These are phyloP conservation scores for Scelioninae gen. 1 DNA, from an alignment of 2,888 invertebrate species.

Conservation along the genomic window DNA sequence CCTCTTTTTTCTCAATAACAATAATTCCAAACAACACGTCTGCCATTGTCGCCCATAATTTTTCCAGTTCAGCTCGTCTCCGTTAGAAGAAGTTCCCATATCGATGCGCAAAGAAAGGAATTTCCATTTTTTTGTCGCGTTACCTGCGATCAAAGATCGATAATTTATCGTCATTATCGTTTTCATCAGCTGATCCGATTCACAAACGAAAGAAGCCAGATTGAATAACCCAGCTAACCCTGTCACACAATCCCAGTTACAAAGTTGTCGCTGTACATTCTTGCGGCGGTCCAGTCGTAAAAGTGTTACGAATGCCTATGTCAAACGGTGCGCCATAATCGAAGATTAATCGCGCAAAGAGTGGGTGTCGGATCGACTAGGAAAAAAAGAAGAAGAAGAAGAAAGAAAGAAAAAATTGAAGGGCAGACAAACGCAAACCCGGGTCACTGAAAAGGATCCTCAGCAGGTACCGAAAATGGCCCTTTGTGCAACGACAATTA, in stretches of 20 bases:
- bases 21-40: conserved; percentile 14
- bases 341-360: conserved; percentile 82
- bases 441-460: conserved; percentile 63
- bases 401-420: conserved; percentile 19
- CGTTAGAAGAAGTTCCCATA: conserved; percentile 22
- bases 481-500: conserved; percentile 81
- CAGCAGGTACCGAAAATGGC: conserved; percentile 74
- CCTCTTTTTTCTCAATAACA: conserved; percentile 51
- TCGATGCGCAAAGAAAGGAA: conserved; percentile 17
- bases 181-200: conserved; percentile 68
- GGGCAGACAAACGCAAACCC: conserved; percentile 26
- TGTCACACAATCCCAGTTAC: conserved; percentile 56
- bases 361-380: conserved; percentile 75
- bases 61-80: conserved; percentile 23
- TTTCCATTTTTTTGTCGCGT: conserved; percentile 50
- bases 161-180: conserved; percentile 70
- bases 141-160: conserved; percentile 55
- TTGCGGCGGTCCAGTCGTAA: conserved; percentile 73
- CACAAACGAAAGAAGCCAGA: conserved; percentile 51
- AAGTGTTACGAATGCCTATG: conserved; percentile 81
- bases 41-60: conserved; percentile 32
- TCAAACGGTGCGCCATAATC: conserved; percentile 81
- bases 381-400: conserved; percentile 20
- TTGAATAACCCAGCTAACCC: conserved; percentile 52
- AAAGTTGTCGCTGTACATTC: conserved; percentile 60